phyloP scores from a whole-genome alignment of 2,113 vertebrate genomes.

The Embiotoca jacksoni region DNA sequence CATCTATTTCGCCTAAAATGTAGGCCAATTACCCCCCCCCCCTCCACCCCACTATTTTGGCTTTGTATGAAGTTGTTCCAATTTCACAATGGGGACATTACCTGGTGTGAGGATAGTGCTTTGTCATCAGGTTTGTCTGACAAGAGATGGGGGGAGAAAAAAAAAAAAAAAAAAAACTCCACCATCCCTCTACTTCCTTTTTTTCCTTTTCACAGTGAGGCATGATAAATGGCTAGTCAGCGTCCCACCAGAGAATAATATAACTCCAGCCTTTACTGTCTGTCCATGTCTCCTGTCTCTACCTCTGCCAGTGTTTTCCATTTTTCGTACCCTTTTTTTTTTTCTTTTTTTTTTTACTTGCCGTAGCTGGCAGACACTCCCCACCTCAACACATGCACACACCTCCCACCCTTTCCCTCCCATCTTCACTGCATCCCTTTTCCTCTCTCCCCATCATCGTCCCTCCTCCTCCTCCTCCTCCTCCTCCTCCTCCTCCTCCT shows the following conservation, averaged over 20 bases:
- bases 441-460: slow-evolving; percentile 46
- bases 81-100: slow-evolving; percentile 61
- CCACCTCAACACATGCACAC: slow-evolving; percentile 27
- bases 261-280: slow-evolving; percentile 66
- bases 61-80: slow-evolving; percentile 59
- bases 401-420: slow-evolving; percentile 41
- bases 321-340: slow-evolving; percentile 44
- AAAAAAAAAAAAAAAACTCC: slow-evolving; percentile 39
- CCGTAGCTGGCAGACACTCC: slow-evolving; percentile 31
- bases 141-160: slow-evolving; percentile 39
- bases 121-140: slow-evolving; percentile 80
- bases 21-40: slow-evolving; percentile 40
- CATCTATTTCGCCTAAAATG: slow-evolving; percentile 43
- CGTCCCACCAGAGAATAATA: slow-evolving; percentile 75
- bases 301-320: slow-evolving; percentile 60
- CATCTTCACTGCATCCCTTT: slow-evolving; percentile 68
- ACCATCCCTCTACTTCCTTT: slow-evolving; percentile 38
- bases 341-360: slow-evolving; percentile 21
- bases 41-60: slow-evolving; percentile 39
- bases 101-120: slow-evolving; percentile 68
- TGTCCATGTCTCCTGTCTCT: slow-evolving; percentile 62
- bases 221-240: slow-evolving; percentile 79
- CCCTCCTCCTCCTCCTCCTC: slow-evolving; percentile 30
- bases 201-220: slow-evolving; percentile 62
- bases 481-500: slow-evolving; percentile 54